Percentiles rank a stretch among this genome's conserved stretches.
These are phyloP conservation scores for Istiophorus platypterus DNA, from an alignment of 2,113 vertebrate species.

Conservation along the genomic window DNA sequence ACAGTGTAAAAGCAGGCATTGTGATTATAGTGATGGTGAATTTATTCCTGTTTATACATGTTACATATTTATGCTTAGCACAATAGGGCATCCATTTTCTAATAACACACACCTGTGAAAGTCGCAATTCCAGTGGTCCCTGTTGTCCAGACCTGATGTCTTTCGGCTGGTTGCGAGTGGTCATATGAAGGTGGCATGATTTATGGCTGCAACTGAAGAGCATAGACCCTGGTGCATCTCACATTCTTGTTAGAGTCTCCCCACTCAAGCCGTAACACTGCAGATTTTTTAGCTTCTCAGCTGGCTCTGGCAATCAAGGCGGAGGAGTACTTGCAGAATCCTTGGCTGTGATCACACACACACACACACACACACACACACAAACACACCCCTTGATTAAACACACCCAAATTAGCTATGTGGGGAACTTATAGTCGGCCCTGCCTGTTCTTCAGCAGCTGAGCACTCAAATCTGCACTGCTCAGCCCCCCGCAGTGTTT, in stretches of 20 bases:
- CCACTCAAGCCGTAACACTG: constrained; percentile 26
- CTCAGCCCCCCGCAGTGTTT: constrained; percentile 52
- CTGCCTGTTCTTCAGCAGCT: constrained; percentile 65
- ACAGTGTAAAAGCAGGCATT: constrained; percentile 32
- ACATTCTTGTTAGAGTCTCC: constrained; percentile 51
- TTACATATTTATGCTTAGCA: constrained; percentile 3
- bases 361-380: too few relatives aligned
- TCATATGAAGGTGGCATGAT: constrained; percentile 34
- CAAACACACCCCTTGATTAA: constrained; percentile 69
- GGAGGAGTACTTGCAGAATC: constrained; percentile 42
- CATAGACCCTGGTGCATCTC: constrained; percentile 11
- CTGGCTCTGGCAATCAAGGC: constrained; percentile 66
- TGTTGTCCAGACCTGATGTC: constrained; percentile 22
- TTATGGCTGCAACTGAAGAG: constrained; percentile 53
- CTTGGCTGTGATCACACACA: constrained; percentile 25
- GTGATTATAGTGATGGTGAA: not conserved
- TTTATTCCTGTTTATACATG: constrained; percentile 17
- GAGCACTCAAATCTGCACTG: constrained; percentile 47
- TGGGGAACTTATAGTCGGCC: constrained; percentile 56
- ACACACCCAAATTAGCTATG: constrained; percentile 79
- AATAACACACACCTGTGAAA: constrained; percentile 9
- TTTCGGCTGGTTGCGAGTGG: constrained; percentile 17
- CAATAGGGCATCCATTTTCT: not conserved
- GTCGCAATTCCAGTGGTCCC: constrained; percentile 4
- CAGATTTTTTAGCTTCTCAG: constrained; percentile 68